Conservation (phyloP, 2,797 vertebrate species). For the Sebastes nivosus region DNA sequence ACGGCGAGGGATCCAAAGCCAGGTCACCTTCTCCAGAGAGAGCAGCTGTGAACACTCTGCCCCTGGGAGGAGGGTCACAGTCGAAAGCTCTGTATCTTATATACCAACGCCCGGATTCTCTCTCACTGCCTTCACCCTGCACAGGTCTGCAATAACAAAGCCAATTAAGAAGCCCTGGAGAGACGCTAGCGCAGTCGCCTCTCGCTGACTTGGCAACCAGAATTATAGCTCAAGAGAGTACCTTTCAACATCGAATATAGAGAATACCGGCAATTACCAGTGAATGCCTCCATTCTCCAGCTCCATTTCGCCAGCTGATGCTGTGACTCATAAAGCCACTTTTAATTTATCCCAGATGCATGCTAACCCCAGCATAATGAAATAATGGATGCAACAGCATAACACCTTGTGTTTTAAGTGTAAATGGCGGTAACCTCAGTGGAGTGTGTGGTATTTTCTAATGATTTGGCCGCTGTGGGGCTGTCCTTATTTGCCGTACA, state of each 20-base stretch:
- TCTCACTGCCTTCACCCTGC: conserved; percentile 66
- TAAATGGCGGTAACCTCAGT: conserved; percentile 20
- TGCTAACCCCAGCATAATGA: conserved; percentile 15
- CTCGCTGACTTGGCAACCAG: conserved; percentile 80
- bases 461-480: neutral
- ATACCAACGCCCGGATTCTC: conserved; percentile 63
- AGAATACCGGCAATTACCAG: conserved; percentile 75
- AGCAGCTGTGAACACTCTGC: conserved; percentile 77
- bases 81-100: conserved; percentile 66
- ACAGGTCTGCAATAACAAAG: conserved; percentile 82
- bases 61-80: conserved; percentile 74
- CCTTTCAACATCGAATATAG: conserved; percentile 71
- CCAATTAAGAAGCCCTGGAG: conserved; percentile 83
- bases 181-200: conserved; percentile 65
- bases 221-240: conserved; percentile 78
- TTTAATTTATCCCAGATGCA: conserved; percentile 65
- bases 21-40: conserved; percentile 80
- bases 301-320: conserved; percentile 51
- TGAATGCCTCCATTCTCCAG: conserved; percentile 56
- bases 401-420: conserved; percentile 44
- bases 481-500: conserved; percentile 45
- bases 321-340: conserved; percentile 64
- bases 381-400: conserved; percentile 43
- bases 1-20: conserved; percentile 64
- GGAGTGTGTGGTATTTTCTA: conserved; percentile 10